These are phyloP conservation scores for Pseudopodoces humilis DNA, from an alignment of 2,113 vertebrate species.

Conservation along the genomic window DNA sequence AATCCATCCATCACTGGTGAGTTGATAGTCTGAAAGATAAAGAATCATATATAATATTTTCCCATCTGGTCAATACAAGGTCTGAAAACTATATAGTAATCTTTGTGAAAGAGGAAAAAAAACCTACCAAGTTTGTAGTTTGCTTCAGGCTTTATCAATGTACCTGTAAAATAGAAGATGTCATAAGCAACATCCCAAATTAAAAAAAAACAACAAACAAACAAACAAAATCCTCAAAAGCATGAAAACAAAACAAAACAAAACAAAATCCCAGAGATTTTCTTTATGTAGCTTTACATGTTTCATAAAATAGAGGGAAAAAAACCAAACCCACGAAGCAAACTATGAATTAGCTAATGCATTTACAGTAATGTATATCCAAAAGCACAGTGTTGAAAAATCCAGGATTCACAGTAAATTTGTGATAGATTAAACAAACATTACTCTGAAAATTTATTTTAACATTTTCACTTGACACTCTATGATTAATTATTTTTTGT, in stretches of 20 bases:
- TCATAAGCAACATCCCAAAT: background rate
- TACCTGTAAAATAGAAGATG: background rate
- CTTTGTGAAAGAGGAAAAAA: background rate
- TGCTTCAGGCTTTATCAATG: constrained; percentile 8
- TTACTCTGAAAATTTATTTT: background rate
- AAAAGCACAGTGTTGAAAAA: background rate
- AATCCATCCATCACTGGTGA: constrained; percentile 86
- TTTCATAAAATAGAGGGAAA: background rate
- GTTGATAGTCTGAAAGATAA: constrained; percentile 74
- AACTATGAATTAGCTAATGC: background rate
- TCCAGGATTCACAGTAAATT: background rate
- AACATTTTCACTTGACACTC: background rate
- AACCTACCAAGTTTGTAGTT: background rate
- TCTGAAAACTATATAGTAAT: background rate
- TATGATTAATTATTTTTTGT: background rate
- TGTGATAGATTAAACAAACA: background rate
- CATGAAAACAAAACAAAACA: no score
- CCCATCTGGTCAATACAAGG: background rate
- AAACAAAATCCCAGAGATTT: background rate
- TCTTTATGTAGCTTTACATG: background rate
- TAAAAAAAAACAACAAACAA: no score
- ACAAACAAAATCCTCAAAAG: no score
- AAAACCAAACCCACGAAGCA: background rate
- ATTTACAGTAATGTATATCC: background rate
- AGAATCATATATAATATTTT: background rate